Evolutionary conservation across 2,797 vertebrate species (phyloP).

Genomic region (Sebastes oblongus): DNA sequence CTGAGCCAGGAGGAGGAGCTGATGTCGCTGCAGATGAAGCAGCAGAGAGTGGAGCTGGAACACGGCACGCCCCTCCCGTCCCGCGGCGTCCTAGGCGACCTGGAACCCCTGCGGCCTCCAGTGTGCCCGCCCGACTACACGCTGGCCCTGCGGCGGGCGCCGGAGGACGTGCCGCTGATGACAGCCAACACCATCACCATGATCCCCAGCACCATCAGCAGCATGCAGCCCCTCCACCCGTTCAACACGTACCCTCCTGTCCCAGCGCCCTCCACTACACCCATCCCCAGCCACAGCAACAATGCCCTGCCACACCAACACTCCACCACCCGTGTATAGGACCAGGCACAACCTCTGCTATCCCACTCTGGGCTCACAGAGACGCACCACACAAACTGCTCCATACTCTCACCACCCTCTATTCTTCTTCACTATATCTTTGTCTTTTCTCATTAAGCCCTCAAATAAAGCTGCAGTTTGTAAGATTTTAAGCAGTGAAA

Average conservation of each 20-base stretch:
- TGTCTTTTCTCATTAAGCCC: constrained; percentile 72
- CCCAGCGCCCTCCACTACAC: constrained; percentile 79
- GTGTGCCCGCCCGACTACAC: constrained; percentile 94
- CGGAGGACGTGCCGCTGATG: constrained; percentile 92
- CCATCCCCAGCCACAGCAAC: constrained; percentile 86
- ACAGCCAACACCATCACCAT: constrained; percentile 90
- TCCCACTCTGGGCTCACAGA: constrained; percentile 64
- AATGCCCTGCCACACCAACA: constrained; percentile 94
- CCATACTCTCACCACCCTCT: constrained; percentile 46
- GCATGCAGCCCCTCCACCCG: constrained; percentile 89
- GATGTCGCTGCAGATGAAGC: constrained; percentile 93
- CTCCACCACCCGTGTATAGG: constrained; percentile 95
- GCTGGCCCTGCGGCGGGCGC: constrained; percentile 89
- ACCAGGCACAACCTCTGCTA: constrained; percentile 71
- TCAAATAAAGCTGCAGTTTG: constrained; percentile 80
- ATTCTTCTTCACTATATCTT: constrained; percentile 47
- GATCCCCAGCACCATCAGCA: constrained; percentile 90
- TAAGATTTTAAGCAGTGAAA: constrained; percentile 72
- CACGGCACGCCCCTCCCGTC: constrained; percentile 82
- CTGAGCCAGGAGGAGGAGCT: constrained; percentile 91
- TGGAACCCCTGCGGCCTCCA: constrained; percentile 86
- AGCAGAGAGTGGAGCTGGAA: constrained; percentile 84
- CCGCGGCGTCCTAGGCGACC: constrained; percentile 82
- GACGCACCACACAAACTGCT: constrained; percentile 69
- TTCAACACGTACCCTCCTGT: constrained; percentile 91